Conservation (phyloP, 2,113 vertebrate species). For the Ceuthmochares aereus region DNA sequence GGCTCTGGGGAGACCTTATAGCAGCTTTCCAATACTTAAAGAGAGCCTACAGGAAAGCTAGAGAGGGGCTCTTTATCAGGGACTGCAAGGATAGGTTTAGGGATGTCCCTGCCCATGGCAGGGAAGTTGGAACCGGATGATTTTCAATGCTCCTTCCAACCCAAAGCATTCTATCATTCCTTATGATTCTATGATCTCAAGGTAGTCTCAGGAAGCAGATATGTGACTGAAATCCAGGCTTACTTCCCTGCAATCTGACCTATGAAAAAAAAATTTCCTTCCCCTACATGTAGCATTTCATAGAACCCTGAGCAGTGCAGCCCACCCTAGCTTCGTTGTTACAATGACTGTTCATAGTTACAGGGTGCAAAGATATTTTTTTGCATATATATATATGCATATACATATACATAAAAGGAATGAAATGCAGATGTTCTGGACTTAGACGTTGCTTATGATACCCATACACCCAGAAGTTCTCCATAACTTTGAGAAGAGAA, state of each 20-base stretch:
- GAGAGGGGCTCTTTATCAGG: too few species aligned
- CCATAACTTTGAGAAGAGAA: neutral
- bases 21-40: too few species aligned
- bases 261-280: neutral
- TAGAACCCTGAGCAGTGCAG: neutral
- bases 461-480: neutral
- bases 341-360: neutral
- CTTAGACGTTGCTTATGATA: neutral
- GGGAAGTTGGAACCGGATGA: too few species aligned
- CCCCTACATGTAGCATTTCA: neutral
- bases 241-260: neutral
- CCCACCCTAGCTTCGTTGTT: neutral
- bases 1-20: too few species aligned
- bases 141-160: too few species aligned
- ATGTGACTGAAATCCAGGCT: neutral
- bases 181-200: neutral
- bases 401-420: too few species aligned
- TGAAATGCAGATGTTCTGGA: neutral
- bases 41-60: too few species aligned
- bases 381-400: neutral
- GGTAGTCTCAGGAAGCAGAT: neutral
- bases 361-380: neutral
- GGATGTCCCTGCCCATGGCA: too few species aligned
- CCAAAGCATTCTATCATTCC: too few species aligned
- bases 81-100: too few species aligned